These are phyloP conservation scores for Harpegnathos saltator DNA, from an alignment of 1,140 invertebrate species.

Conservation along the genomic window DNA sequence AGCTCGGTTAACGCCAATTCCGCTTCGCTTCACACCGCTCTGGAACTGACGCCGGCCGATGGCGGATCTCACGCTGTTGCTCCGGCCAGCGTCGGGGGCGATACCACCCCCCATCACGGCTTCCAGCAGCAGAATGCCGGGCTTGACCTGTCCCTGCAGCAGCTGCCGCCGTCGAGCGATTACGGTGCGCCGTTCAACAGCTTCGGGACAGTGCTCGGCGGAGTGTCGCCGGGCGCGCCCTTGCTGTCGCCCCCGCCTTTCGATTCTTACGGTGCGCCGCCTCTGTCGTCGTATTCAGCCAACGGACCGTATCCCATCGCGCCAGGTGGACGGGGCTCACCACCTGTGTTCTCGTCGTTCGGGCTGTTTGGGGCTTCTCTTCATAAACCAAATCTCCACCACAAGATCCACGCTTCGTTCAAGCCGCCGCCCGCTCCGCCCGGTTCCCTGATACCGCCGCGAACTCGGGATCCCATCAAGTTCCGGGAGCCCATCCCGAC, in stretches of 20 bases:
- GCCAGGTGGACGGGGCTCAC: constrained; percentile 86
- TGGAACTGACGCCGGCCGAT: constrained; percentile 47
- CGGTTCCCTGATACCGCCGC: constrained; percentile 80
- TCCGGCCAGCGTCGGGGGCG: neutral
- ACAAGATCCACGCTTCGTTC: constrained; percentile 85
- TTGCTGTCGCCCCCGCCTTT: constrained; percentile 70
- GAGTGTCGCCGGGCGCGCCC: constrained; percentile 50
- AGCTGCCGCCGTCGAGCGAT: constrained; percentile 67
- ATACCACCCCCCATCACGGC: constrained; percentile 11
- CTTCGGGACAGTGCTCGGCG: constrained; percentile 71
- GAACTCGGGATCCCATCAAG: constrained; percentile 84
- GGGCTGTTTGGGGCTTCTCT: constrained; percentile 74
- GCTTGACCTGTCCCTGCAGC: constrained; percentile 73
- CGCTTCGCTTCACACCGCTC: neutral
- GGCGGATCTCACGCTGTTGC: constrained; percentile 21
- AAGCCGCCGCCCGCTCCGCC: constrained; percentile 84
- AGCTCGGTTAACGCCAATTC: constrained; percentile 42
- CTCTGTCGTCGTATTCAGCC: constrained; percentile 84
- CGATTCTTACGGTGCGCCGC: constrained; percentile 86
- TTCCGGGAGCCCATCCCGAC: constrained; percentile 90
- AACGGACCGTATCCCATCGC: constrained; percentile 86
- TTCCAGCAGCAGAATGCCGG: constrained; percentile 25
- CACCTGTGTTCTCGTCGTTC: constrained; percentile 79
- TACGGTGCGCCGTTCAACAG: constrained; percentile 52
- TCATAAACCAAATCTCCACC: constrained; percentile 57